Evolutionary conservation across 2,113 vertebrate species (phyloP), one percentile per base, ranked within the genome.

Genomic region (Clupea harengus): DNA sequence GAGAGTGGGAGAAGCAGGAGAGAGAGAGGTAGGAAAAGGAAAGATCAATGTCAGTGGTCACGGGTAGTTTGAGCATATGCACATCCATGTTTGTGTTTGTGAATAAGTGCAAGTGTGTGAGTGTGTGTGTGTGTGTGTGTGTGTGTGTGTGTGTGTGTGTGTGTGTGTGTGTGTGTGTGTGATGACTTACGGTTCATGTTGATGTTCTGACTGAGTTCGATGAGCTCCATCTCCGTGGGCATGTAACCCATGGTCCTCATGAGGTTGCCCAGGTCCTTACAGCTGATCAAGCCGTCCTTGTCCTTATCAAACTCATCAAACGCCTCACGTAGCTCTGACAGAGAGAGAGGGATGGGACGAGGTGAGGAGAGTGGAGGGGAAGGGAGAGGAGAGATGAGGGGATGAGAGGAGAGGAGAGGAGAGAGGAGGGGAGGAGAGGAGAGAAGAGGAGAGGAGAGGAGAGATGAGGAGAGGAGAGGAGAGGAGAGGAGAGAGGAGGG

Each of bases 211-310:
- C 97, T 95, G 52, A 99, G 93, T 89, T 99, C 98, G 0, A 98
- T 99, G 81, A 99, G 95, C 91, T 99, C 98, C 98, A 99, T 99
- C 95, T 99, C 98, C 0, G 98, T 99, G 67, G 98, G 98, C 98
- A 99, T 99, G 93, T 98, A 99, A 83, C 97, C 98, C 98, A 99
- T 99, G 17, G 97, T 99, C 47, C 98, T 96, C 98, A 99, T 99
- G 90, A 98, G 97, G 92, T 99, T 98, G 28, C 98, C 98, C 93
- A 99, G 95, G 91, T 99, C 98, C 89, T 97, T 97, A 88, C 98
- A 99, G 95, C 96, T 97, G 93, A 99, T 99, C 87, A 97, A 96
- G n/a, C 98, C 98, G 2, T 99, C 98, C 83, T 97, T 97, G 94
- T 99, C 98, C 91, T 98, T 99, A 91, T 99, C 98, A 67, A 99